Evolutionary conservation across 2,113 vertebrate genomes (phyloP).

Genomic region (Sylvietta virens): DNA sequence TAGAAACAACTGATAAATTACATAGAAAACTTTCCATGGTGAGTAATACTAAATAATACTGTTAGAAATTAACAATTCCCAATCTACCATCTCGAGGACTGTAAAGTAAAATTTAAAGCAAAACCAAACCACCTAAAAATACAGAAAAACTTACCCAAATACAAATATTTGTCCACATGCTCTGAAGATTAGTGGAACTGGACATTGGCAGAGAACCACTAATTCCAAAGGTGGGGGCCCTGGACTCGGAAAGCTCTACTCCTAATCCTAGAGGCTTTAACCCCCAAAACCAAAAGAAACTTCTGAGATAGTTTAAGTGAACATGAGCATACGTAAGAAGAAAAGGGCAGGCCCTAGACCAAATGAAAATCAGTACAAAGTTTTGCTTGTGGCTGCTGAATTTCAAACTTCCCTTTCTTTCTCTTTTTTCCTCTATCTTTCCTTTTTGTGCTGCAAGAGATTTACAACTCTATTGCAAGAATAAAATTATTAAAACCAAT

Average conservation of each 20-base stretch:
- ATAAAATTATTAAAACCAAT: not conserved
- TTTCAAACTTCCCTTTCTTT: not conserved
- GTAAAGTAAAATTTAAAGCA: not conserved
- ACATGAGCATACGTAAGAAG: not conserved
- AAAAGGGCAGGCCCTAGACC: not conserved
- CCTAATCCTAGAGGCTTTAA: slow-evolving; percentile 9
- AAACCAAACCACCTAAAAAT: not conserved
- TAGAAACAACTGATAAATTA: not conserved
- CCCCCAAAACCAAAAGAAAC: not conserved
- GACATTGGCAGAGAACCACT: slow-evolving; percentile 5
- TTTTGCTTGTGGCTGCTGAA: not conserved
- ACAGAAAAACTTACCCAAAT: not conserved
- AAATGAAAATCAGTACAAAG: not conserved
- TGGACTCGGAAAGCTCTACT: not conserved
- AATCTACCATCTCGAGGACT: not conserved
- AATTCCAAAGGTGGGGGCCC: not conserved
- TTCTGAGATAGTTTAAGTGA: not conserved
- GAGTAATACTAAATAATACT: not conserved
- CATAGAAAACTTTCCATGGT: not conserved
- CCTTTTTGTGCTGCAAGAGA: not conserved
- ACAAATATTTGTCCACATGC: not conserved
- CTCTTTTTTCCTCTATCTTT: not conserved
- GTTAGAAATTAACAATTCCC: not conserved
- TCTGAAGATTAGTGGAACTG: not conserved
- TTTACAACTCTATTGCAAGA: not conserved